These are phyloP conservation scores for Zosterops borbonicus DNA, from an alignment of 2,113 vertebrate genomes.

Conservation along the genomic window DNA sequence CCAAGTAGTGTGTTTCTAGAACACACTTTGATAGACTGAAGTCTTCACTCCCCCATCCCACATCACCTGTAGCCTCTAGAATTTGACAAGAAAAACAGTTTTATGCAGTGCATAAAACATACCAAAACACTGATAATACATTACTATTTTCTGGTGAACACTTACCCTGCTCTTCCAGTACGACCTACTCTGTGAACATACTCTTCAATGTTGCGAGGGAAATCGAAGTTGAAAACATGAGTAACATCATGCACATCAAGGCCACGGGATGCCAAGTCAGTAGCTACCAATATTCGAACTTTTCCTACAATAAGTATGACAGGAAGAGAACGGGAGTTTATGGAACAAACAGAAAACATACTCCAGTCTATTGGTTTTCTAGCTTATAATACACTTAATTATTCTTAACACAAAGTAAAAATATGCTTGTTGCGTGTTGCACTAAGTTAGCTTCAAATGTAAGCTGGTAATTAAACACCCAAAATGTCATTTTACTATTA, in stretches of 20 bases:
- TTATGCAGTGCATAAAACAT: neutral
- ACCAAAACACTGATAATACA: neutral
- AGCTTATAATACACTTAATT: neutral
- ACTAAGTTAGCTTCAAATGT: neutral
- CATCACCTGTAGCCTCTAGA: neutral
- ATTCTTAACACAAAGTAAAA: neutral
- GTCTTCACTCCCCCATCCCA: neutral
- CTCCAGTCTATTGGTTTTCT: neutral
- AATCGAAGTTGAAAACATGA: conserved; percentile 94
- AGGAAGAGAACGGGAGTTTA: neutral
- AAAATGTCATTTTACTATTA: neutral
- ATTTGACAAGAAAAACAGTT: neutral
- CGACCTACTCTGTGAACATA: conserved; percentile 94
- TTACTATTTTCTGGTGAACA: neutral
- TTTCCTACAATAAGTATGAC: conserved; percentile 73
- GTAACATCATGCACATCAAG: conserved; percentile 92
- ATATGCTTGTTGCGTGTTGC: neutral
- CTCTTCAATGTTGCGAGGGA: conserved; percentile 95
- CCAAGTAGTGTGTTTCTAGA: neutral
- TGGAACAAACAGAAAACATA: neutral
- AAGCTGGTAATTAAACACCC: neutral
- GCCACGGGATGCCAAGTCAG: conserved; percentile 92
- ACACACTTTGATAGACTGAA: neutral
- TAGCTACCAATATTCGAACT: conserved; percentile 92
- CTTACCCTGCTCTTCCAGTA: conserved; percentile 93